These are phyloP conservation scores for Pelecanoides urinatrix DNA, from an alignment of 2,113 vertebrate genomes.

Conservation along the genomic window DNA sequence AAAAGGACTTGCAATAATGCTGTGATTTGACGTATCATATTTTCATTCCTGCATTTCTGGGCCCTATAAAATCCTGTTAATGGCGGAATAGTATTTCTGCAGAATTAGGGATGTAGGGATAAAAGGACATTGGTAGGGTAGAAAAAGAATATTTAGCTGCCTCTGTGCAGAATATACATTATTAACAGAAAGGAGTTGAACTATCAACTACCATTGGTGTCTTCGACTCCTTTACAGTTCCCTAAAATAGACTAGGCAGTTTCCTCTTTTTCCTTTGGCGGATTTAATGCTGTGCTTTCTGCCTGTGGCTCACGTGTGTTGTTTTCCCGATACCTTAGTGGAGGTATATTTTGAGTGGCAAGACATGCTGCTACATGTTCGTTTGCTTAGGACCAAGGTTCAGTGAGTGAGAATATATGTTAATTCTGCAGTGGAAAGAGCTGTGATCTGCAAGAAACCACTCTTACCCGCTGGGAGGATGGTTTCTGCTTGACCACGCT, in stretches of 20 bases:
- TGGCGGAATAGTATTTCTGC: background rate
- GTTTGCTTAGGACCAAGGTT: background rate
- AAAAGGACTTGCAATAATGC: background rate
- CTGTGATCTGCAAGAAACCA: background rate
- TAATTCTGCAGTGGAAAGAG: background rate
- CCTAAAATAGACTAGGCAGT: background rate
- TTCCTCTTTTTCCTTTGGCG: background rate
- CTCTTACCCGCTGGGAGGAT: background rate
- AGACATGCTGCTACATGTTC: background rate
- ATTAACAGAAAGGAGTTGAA: background rate
- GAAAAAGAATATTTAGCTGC: background rate
- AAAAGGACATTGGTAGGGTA: background rate
- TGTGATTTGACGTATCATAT: background rate
- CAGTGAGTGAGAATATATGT: background rate
- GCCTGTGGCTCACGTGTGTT: background rate
- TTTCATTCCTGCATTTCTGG: background rate
- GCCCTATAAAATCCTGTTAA: constrained; percentile 36
- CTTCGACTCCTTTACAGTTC: background rate
- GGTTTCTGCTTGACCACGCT: background rate
- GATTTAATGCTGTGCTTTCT: background rate
- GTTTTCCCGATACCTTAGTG: background rate
- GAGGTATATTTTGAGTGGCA: background rate
- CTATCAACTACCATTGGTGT: background rate
- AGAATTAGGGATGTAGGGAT: background rate
- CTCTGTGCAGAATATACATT: background rate